Percentiles rank a stretch among this genome's conserved stretches.
These are phyloP conservation scores for Paracanthobrama guichenoti DNA, from an alignment of 2,113 vertebrate genomes.

Conservation along the genomic window DNA sequence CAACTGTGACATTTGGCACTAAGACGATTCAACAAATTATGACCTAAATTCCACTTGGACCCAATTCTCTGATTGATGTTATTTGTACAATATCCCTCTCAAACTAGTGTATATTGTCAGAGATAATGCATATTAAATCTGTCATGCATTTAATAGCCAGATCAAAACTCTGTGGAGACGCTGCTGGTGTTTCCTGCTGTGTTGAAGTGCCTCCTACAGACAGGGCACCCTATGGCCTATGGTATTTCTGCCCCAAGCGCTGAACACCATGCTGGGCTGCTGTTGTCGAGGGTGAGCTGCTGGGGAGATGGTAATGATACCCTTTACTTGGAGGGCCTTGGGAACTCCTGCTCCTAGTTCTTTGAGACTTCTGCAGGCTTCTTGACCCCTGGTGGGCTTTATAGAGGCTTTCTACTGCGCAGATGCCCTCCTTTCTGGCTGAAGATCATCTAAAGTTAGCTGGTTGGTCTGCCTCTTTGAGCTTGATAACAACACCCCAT, in stretches of 20 bases:
- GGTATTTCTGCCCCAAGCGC: not conserved
- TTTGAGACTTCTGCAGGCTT: slow-evolving; percentile 43
- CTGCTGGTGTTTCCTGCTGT: not conserved
- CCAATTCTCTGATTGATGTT: slow-evolving; percentile 36
- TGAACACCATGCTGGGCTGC: slow-evolving; percentile 45
- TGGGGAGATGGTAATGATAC: slow-evolving; percentile 48
- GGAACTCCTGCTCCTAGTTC: slow-evolving; percentile 31
- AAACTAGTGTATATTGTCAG: not conserved
- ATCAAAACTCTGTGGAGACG: slow-evolving; percentile 26
- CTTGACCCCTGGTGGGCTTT: slow-evolving; percentile 46
- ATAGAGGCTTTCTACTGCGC: slow-evolving; percentile 19
- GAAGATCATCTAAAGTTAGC: slow-evolving; percentile 6
- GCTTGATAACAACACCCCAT: not conserved
- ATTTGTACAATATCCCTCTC: not conserved
- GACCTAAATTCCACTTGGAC: slow-evolving; percentile 40
- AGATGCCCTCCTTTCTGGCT: slow-evolving; percentile 21
- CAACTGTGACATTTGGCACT: slow-evolving; percentile 54
- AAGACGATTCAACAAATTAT: slow-evolving; percentile 36
- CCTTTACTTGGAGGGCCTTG: slow-evolving; percentile 48
- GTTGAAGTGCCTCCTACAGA: slow-evolving; percentile 20
- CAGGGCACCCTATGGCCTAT: slow-evolving; percentile 32
- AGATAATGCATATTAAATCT: slow-evolving; percentile 30
- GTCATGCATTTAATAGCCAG: slow-evolving; percentile 20
- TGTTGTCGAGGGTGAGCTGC: slow-evolving; percentile 46
- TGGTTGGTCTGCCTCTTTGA: not conserved